Percentiles rank a stretch among this genome's conserved stretches.
phyloP scores from a whole-genome alignment of 2,797 vertebrate species.

The Zenarchopterus dispar region DNA sequence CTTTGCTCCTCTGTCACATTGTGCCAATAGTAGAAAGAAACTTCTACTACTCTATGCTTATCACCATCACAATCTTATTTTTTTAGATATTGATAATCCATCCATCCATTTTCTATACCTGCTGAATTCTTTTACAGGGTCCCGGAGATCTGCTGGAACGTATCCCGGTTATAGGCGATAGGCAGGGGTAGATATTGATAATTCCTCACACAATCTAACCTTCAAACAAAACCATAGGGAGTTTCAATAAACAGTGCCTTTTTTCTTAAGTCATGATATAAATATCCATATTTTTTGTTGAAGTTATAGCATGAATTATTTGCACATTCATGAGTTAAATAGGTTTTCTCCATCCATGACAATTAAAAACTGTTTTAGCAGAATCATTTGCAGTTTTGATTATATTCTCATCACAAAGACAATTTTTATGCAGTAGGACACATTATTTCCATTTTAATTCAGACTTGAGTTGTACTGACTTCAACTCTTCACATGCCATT shows the following conservation, averaged over 20 bases:
- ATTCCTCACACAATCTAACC: slow-evolving; percentile 37
- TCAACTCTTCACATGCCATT: slow-evolving; percentile 28
- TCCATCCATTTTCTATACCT: too few species aligned
- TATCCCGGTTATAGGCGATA: too few species aligned
- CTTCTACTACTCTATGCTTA: slow-evolving; percentile 10
- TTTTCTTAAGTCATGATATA: slow-evolving; percentile 16
- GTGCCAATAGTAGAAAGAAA: slow-evolving; percentile 1
- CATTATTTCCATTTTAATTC: slow-evolving; percentile 49
- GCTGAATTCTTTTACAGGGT: too few species aligned
- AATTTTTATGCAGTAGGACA: slow-evolving; percentile 26
- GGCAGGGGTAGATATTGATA: slow-evolving; percentile 42
- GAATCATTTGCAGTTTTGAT: slow-evolving; percentile 31
- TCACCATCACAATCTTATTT: slow-evolving; percentile 20
- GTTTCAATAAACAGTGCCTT: slow-evolving; percentile 39
- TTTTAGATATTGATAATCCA: slow-evolving; percentile 41
- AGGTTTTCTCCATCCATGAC: slow-evolving; percentile 25
- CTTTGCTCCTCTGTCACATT: slow-evolving; percentile 13
- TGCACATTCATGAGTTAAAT: slow-evolving; percentile 42
- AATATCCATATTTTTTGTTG: slow-evolving; percentile 39
- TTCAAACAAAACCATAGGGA: slow-evolving; percentile 58
- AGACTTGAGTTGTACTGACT: slow-evolving; percentile 23
- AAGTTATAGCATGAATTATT: slow-evolving; percentile 57
- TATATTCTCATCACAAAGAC: slow-evolving; percentile 24
- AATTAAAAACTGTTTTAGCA: slow-evolving; percentile 35
- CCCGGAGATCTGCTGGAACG: too few species aligned